Evolutionary conservation across 2,888 invertebrate genomes (phyloP).

Genomic region (Bugula neritina): DNA sequence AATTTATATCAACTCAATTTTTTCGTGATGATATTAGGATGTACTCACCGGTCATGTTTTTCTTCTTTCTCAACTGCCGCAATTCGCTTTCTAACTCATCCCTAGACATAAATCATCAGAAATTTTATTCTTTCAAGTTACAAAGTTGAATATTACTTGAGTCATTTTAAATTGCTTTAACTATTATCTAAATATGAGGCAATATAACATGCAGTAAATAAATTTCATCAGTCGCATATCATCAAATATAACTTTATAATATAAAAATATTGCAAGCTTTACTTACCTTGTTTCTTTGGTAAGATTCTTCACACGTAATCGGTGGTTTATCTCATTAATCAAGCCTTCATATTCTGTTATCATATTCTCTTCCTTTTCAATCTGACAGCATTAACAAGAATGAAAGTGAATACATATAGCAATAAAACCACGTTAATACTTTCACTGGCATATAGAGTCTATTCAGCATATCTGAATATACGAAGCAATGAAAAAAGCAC

Average conservation of each 20-base stretch:
- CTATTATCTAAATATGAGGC: neutral
- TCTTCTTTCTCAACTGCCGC: constrained; percentile 5
- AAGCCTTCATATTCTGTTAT: neutral
- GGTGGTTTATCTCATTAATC: neutral
- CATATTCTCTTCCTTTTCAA: constrained; percentile 17
- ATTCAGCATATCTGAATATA: too few relatives aligned
- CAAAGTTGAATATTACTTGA: too few relatives aligned
- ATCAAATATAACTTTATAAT: too few relatives aligned
- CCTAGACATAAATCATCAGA: neutral
- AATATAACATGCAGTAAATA: neutral
- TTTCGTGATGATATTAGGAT: too few relatives aligned
- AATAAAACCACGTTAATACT: too few relatives aligned
- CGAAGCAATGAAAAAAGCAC: too few relatives aligned
- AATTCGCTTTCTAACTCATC: neutral
- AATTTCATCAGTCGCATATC: neutral
- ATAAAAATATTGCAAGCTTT: neutral
- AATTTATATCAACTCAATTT: too few relatives aligned
- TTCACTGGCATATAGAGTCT: too few relatives aligned
- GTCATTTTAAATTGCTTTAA: too few relatives aligned
- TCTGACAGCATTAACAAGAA: too few relatives aligned
- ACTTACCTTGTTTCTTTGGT: neutral
- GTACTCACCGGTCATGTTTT: constrained; percentile 18
- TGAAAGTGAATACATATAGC: too few relatives aligned
- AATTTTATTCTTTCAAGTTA: too few relatives aligned
- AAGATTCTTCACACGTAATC: neutral